A percentile compares a stretch with the other conserved stretches of the same genome.
Evolutionary conservation across 1,140 invertebrate species (phyloP).

Genomic region (Bradysia coprophila): DNA sequence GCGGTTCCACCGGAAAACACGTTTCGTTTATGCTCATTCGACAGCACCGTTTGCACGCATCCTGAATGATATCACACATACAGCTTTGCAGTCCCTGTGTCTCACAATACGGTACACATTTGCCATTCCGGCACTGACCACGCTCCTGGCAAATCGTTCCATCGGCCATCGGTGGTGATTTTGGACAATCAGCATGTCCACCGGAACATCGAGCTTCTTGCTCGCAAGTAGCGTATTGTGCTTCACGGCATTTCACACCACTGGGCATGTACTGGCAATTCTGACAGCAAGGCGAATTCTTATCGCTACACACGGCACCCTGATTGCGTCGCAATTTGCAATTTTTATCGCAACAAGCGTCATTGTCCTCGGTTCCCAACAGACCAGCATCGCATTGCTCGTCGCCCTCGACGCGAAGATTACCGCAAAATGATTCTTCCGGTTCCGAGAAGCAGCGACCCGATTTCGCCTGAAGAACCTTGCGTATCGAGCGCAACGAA

Average conservation of each 20-base stretch:
- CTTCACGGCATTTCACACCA: constrained; percentile 68
- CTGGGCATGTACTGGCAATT: constrained; percentile 68
- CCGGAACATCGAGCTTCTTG: constrained; percentile 68
- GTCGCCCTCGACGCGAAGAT: constrained; percentile 79
- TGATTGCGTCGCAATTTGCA: constrained; percentile 65
- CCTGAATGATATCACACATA: constrained; percentile 82
- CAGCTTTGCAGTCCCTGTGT: constrained; percentile 80
- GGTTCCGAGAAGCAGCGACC: constrained; percentile 84
- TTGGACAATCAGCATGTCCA: constrained; percentile 31
- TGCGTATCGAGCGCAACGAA: constrained; percentile 76
- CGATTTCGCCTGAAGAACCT: constrained; percentile 82
- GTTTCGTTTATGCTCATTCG: constrained; percentile 78
- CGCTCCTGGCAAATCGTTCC: constrained; percentile 73
- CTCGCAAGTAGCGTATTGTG: constrained; percentile 76
- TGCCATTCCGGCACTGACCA: constrained; percentile 66
- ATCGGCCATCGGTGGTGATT: constrained; percentile 72
- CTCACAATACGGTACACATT: constrained; percentile 85
- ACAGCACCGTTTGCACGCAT: constrained; percentile 45
- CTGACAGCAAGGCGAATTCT: constrained; percentile 87
- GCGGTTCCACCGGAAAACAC: constrained; percentile 72
- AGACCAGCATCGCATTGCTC: constrained; percentile 89
- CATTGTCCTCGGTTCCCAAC: constrained; percentile 80
- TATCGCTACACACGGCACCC: constrained; percentile 70
- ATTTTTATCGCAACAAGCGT: constrained; percentile 81
- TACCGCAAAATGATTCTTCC: constrained; percentile 88